Evolutionary conservation across 2,888 invertebrate species (phyloP).

Genomic region (Drosophila pegasa): DNA sequence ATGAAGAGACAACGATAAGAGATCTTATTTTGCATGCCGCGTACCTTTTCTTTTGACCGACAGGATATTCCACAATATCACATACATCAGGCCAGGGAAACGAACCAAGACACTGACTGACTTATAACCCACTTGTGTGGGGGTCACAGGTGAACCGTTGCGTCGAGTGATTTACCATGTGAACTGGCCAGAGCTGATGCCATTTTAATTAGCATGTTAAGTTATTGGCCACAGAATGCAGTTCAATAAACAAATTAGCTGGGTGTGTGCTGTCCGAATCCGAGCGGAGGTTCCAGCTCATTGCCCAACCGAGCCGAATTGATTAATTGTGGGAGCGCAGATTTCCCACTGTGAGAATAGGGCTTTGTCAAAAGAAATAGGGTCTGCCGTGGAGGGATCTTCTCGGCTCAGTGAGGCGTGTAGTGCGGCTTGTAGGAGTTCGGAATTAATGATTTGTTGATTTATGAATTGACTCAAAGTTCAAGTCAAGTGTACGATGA

Average conservation of each 20-base stretch:
- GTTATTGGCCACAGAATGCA: constrained; percentile 55
- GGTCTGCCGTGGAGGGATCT: constrained; percentile 16
- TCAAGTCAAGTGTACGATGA: constrained; percentile 82
- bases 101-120: neutral
- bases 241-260: constrained; percentile 75
- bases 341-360: constrained; percentile 74
- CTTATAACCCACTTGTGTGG: constrained; percentile 54
- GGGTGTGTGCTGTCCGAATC: constrained; percentile 56
- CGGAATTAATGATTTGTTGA: constrained; percentile 83
- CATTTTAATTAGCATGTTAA: constrained; percentile 74
- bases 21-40: constrained; percentile 74
- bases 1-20: constrained; percentile 72
- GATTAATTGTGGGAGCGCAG: constrained; percentile 84
- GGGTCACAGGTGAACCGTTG: constrained; percentile 58
- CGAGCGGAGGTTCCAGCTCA: constrained; percentile 63
- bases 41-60: constrained; percentile 29
- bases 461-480: constrained; percentile 82
- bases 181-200: constrained; percentile 45
- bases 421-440: constrained; percentile 60
- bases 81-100: too few species aligned
- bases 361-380: constrained; percentile 30
- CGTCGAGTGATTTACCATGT: constrained; percentile 61
- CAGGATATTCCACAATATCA: too few species aligned
- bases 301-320: constrained; percentile 59
- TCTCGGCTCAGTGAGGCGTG: constrained; percentile 46